phyloP scores from a whole-genome alignment of 2,113 vertebrate genomes.

The Anas platyrhynchos region DNA sequence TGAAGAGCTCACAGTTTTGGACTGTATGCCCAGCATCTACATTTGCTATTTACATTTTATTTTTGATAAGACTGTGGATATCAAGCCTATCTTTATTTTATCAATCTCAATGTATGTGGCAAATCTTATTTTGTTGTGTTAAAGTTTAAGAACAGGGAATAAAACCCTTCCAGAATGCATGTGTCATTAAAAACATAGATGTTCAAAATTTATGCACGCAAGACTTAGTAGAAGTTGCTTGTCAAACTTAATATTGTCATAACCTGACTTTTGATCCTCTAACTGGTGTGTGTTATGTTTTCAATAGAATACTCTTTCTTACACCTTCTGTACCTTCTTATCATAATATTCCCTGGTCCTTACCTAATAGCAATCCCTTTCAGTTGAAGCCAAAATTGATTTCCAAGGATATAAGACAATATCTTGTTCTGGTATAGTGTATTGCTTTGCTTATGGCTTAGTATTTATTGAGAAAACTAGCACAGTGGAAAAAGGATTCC shows the following conservation, averaged over 20 bases:
- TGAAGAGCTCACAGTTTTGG: background rate
- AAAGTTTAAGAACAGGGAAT: background rate
- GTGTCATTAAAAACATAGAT: background rate
- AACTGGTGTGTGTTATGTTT: background rate
- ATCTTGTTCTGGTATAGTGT: background rate
- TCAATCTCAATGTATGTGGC: background rate
- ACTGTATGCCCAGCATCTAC: background rate
- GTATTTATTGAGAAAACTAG: background rate
- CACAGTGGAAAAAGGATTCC: background rate
- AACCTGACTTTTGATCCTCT: background rate
- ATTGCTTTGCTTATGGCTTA: background rate
- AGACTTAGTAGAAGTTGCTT: background rate
- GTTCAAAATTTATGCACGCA: background rate
- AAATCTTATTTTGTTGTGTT: background rate
- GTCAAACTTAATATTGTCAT: background rate
- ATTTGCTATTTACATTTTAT: background rate
- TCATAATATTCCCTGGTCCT: background rate
- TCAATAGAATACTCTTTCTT: background rate
- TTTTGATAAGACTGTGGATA: background rate
- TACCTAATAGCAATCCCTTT: background rate
- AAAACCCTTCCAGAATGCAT: background rate
- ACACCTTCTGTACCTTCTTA: background rate
- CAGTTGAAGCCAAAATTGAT: background rate
- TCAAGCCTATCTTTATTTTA: background rate
- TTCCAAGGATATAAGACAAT: background rate